Conservation (phyloP, 2,888 invertebrate genomes). For the Tenthredo amoena region DNA sequence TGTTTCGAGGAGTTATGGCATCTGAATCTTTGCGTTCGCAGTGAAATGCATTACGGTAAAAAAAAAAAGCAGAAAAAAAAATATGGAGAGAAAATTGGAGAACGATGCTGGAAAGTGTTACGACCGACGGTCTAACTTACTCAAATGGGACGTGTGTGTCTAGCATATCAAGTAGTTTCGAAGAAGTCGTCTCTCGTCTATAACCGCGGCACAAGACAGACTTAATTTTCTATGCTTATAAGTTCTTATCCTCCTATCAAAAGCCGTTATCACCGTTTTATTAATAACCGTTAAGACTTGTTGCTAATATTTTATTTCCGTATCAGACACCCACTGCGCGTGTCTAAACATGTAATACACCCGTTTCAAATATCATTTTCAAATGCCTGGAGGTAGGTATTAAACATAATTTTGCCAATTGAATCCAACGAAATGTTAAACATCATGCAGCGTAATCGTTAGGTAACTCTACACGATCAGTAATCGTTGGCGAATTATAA, state of each 20-base stretch:
- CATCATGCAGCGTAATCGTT: neutral
- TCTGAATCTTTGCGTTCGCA: neutral
- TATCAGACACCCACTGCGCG: neutral
- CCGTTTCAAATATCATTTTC: neutral
- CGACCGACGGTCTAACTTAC: constrained; percentile 29
- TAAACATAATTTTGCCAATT: neutral
- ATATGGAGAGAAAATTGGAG: constrained; percentile 49
- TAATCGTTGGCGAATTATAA: neutral
- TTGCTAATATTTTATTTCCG: neutral
- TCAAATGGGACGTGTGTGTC: constrained; percentile 38
- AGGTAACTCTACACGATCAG: neutral
- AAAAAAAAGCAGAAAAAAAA: neutral
- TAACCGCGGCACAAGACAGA: neutral
- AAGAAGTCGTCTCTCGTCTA: neutral
- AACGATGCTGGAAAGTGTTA: constrained; percentile 48
- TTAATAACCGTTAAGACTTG: neutral
- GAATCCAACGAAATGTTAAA: neutral
- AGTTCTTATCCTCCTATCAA: neutral
- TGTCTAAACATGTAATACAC: neutral
- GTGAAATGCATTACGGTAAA: neutral
- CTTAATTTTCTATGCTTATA: neutral
- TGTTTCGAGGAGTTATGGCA: neutral
- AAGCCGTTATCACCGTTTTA: neutral
- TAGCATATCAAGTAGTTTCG: constrained; percentile 27
- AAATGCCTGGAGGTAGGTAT: neutral